Conservation (phyloP, 2,797 vertebrate genomes). For the Rachycentron canadum region DNA sequence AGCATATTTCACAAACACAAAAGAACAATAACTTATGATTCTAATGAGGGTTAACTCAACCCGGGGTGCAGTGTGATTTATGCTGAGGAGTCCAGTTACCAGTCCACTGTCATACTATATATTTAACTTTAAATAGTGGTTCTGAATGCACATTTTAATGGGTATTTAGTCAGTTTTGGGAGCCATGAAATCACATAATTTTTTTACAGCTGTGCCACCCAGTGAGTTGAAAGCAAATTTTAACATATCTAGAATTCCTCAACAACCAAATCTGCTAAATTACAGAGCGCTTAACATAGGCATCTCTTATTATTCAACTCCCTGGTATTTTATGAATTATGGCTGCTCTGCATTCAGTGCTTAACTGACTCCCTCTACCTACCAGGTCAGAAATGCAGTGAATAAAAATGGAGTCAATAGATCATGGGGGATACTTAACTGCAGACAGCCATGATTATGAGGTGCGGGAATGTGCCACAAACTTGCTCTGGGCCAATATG, state of each 20-base stretch:
- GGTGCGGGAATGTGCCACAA: slow-evolving; percentile 82
- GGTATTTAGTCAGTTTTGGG: background rate
- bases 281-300: background rate
- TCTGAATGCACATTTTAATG: background rate
- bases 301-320: slow-evolving; percentile 53
- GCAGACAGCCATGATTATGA: slow-evolving; percentile 88
- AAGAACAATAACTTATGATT: slow-evolving; percentile 57
- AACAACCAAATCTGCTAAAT: background rate
- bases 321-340: slow-evolving; percentile 66
- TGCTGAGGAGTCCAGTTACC: slow-evolving; percentile 17
- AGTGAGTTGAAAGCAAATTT: background rate
- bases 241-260: slow-evolving; percentile 4
- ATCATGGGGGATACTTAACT: slow-evolving; percentile 87
- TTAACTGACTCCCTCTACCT: slow-evolving; percentile 74
- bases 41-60: slow-evolving; percentile 45
- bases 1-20: slow-evolving; percentile 72
- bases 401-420: slow-evolving; percentile 88
- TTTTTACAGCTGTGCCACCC: background rate
- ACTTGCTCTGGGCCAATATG: slow-evolving; percentile 85
- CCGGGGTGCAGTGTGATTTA: slow-evolving; percentile 8
- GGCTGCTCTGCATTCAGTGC: slow-evolving; percentile 71
- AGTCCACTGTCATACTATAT: background rate
- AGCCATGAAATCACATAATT: background rate
- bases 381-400: slow-evolving; percentile 78
- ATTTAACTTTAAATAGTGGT: background rate